These are phyloP conservation scores for Agapostemon virescens DNA, from an alignment of 2,888 invertebrate genomes.

Conservation along the genomic window DNA sequence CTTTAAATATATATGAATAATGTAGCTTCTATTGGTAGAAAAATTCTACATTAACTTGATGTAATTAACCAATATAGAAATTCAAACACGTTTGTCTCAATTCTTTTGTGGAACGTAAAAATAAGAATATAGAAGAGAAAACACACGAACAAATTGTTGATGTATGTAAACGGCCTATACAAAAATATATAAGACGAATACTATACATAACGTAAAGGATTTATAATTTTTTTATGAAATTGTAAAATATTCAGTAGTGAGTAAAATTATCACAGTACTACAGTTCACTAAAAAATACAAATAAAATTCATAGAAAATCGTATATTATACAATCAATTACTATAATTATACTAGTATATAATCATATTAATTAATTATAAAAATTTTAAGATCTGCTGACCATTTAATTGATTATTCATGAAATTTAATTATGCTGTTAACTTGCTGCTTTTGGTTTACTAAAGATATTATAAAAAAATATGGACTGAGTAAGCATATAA, in stretches of 20 bases:
- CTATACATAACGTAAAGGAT: not conserved
- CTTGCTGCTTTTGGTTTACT: not conserved
- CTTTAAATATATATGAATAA: slow-evolving; percentile 1
- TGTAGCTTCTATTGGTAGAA: not conserved
- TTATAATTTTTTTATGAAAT: not conserved
- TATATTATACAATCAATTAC: not conserved
- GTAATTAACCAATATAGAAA: not conserved
- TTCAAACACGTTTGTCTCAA: not conserved
- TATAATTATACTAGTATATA: not conserved
- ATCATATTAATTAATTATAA: not conserved
- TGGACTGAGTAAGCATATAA: not conserved
- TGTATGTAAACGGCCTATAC: not conserved
- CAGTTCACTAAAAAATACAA: not conserved
- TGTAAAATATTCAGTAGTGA: not conserved
- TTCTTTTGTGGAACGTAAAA: not conserved
- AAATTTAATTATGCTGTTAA: too few relatives aligned
- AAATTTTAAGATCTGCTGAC: not conserved
- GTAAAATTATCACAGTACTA: not conserved
- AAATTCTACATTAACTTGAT: not conserved
- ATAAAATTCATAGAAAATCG: not conserved
- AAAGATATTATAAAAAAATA: not conserved
- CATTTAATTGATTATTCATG: too few relatives aligned
- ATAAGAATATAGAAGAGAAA: not conserved
- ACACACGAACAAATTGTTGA: not conserved
- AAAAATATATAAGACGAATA: not conserved